Evolutionary conservation across 2,797 vertebrate genomes (phyloP).

Genomic region (Schizopygopsis pylzovi): DNA sequence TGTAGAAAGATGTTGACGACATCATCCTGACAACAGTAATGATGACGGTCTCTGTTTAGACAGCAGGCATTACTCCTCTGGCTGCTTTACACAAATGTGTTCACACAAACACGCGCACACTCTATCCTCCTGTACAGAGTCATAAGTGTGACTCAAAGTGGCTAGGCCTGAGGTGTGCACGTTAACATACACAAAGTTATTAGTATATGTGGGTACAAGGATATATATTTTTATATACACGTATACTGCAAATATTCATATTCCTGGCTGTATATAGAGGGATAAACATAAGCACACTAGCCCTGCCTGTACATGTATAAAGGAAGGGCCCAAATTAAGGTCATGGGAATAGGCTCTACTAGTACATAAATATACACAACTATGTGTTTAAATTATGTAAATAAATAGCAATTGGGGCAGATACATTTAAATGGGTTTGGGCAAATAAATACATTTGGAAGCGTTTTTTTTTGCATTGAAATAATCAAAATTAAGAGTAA

Average conservation of each 20-base stretch:
- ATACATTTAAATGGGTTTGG: not conserved
- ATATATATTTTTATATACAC: not conserved
- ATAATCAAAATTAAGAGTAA: not conserved
- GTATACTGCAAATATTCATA: not conserved
- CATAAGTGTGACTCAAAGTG: constrained; percentile 23
- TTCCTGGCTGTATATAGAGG: not conserved
- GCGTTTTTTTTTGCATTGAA: not conserved
- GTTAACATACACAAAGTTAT: not conserved
- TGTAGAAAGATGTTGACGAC: constrained; percentile 23
- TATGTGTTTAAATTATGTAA: not conserved
- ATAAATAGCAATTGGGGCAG: not conserved
- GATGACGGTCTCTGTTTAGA: constrained; percentile 34
- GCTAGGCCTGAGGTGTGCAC: constrained; percentile 22
- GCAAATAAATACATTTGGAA: not conserved
- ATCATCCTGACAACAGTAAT: constrained; percentile 28
- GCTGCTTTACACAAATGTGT: constrained; percentile 18
- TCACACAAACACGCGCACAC: not conserved
- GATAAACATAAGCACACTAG: not conserved
- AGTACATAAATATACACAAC: not conserved
- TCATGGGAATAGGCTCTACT: not conserved
- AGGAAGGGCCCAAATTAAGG: not conserved
- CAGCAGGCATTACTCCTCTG: constrained; percentile 18
- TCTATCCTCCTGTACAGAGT: not conserved
- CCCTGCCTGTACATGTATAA: not conserved
- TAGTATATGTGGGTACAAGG: not conserved